Base-by-base conservation (phyloP, 1,140 invertebrate genomes). In the Pseudomyrmex pallidus region DNA sequence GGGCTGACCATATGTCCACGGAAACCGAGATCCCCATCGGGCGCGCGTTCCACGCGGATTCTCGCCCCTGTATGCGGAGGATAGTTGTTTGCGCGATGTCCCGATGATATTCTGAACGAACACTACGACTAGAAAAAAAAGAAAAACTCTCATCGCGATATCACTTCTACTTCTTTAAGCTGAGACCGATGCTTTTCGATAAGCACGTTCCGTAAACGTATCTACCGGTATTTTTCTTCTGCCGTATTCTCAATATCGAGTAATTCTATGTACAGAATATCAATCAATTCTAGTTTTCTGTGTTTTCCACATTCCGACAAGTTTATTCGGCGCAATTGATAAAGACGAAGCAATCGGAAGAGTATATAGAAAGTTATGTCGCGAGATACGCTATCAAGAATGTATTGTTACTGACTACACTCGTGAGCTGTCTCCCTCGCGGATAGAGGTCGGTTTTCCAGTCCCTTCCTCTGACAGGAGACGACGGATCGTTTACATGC, bases 1-100 rank as follows among this genome's bases (percentile, higher is more conserved):
- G 85, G 88, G 88, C 87, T 93, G 93, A 94, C 93, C 94, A 94
- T 94, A 94, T 94, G 94, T 94, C 93, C 93, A 94, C 87, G 72
- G 82, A 87, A 90, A 88, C 84, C 76, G 77, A 80, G 82, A 83
- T 67, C 85, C 85, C 88, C 66, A 74, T 84, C 66, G 48, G 35
- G 74, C 66, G 64, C 59, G 54, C 78, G 72, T 68, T 67, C 68
- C 68, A 59, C 48, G n/a, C 50, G 76, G 22, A 74, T 74, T 82
- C 63, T 70, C 64, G 63, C 85, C 57, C 25, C 35, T 48, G 17
- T 74, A 13, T 46, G 44, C 22, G 15, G 48, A 63, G 56, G 83
- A 61, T 82, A 25, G 54, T 72, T 54, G 76, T 62, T n/a, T 7
- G 64, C 64, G 13, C 52, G 20, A 70, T 78, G 74, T 48, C 35